A percentile compares a stretch with the other conserved stretches of the same genome.
phyloP scores from a whole-genome alignment of 2,113 vertebrate species.

The Cygnus buccinator region DNA sequence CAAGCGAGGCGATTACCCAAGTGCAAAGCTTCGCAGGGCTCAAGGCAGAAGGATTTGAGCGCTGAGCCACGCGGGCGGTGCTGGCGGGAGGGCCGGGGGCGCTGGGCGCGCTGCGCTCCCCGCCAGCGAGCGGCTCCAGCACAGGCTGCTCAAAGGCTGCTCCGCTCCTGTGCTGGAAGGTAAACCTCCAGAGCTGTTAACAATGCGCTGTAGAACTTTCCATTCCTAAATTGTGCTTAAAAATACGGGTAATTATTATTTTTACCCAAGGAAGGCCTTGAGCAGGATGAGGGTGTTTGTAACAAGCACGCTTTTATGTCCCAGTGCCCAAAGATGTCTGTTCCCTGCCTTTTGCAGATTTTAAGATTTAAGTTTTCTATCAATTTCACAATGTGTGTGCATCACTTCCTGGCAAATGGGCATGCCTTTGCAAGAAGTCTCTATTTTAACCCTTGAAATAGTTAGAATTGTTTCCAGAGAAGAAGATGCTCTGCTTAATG shows the following conservation, averaged over 20 bases:
- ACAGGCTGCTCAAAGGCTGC: background rate
- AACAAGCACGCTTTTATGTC: fast-evolving
- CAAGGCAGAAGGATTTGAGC: background rate
- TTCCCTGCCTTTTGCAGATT: background rate
- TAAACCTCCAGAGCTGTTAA: background rate
- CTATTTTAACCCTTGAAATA: background rate
- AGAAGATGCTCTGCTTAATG: background rate
- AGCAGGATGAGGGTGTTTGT: background rate
- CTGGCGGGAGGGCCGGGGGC: background rate
- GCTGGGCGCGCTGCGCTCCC: fast-evolving
- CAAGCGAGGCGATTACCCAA: background rate
- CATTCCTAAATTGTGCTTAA: background rate
- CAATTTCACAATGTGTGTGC: fast-evolving
- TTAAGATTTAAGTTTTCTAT: background rate
- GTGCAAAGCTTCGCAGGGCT: background rate
- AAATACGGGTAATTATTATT: background rate
- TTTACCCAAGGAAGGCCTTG: background rate
- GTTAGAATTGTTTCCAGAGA: fast-evolving
- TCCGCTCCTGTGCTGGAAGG: background rate
- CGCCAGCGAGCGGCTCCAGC: background rate
- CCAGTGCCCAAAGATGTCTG: background rate
- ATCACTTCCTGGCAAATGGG: background rate
- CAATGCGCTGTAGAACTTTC: background rate
- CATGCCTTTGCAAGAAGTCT: background rate
- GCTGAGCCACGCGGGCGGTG: fast-evolving